Evolutionary conservation across 1,140 invertebrate species (phyloP).

Genomic region (Myzus persicae): DNA sequence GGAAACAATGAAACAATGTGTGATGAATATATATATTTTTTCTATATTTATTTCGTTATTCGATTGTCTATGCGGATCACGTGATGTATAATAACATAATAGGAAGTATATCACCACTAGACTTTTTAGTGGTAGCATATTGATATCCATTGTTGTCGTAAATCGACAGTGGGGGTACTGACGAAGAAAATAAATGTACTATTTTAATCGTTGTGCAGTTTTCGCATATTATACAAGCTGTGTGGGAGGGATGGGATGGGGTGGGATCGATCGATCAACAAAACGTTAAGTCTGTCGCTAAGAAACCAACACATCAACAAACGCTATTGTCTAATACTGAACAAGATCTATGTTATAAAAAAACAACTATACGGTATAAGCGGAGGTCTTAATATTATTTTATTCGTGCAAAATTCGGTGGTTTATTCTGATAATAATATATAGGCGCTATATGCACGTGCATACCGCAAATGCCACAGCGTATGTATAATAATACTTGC

Average conservation of each 20-base stretch:
- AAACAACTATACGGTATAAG: background rate
- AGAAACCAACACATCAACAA: conserved; percentile 19
- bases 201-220: background rate
- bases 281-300: background rate
- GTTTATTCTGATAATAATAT: background rate
- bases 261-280: conserved; percentile 4
- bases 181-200: background rate
- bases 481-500: background rate
- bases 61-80: conserved; percentile 3
- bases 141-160: background rate
- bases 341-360: background rate
- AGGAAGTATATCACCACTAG: background rate
- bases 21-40: background rate
- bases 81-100: conserved; percentile 17
- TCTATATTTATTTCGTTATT: background rate
- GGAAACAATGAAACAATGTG: conserved; percentile 5
- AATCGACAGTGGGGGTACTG: background rate
- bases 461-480: background rate
- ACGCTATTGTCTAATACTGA: background rate
- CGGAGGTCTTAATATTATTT: background rate
- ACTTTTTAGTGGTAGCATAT: background rate
- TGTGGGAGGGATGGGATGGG: background rate
- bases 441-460: background rate
- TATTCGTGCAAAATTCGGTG: background rate
- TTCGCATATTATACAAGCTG: background rate